Conservation (phyloP, 2,113 vertebrate species). For the Octodon degus region DNA sequence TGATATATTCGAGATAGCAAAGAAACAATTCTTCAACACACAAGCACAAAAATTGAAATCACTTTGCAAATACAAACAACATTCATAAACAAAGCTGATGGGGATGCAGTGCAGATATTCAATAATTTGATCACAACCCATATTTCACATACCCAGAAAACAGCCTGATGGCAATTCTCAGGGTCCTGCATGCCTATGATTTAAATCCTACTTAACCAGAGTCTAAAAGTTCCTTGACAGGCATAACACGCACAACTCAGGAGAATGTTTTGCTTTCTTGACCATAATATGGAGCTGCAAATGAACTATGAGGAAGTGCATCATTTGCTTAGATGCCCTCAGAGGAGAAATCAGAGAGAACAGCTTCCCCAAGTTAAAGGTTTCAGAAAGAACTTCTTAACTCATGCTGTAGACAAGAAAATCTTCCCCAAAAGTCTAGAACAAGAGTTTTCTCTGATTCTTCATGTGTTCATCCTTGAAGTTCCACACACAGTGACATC, state of each 20-base stretch:
- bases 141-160: background rate
- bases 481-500: background rate
- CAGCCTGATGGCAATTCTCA: background rate
- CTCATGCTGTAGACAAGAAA: background rate
- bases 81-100: conserved; percentile 6
- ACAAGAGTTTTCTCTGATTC: background rate
- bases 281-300: background rate
- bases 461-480: background rate
- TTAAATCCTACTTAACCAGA: background rate
- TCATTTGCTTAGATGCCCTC: background rate
- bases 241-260: background rate
- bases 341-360: background rate
- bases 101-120: background rate
- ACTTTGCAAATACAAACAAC: background rate
- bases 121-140: background rate
- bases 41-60: conserved; percentile 43
- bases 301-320: background rate
- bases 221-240: background rate
- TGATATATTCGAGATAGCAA: conserved; percentile 4
- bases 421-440: background rate
- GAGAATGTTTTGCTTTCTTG: background rate
- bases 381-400: background rate
- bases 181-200: background rate
- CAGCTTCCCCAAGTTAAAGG: background rate
- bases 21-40: background rate